These are phyloP conservation scores for Hyperoodon ampullatus DNA, from an alignment of 2,113 vertebrate genomes.

Conservation along the genomic window DNA sequence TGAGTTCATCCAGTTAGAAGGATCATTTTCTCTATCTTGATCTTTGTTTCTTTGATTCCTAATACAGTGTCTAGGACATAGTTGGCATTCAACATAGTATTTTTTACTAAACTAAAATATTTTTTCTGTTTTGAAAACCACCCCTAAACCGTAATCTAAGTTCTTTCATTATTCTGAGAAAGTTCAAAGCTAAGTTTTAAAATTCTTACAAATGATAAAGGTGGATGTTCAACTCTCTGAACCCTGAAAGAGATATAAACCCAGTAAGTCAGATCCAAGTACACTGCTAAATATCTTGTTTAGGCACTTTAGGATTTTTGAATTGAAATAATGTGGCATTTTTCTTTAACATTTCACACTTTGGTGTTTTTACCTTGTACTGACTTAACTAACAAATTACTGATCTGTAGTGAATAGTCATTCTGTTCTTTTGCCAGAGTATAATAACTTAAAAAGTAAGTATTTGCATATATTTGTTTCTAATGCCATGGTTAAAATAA, in stretches of 20 bases:
- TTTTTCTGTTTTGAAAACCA: background rate
- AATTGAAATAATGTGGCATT: background rate
- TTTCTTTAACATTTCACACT: background rate
- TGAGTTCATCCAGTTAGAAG: background rate
- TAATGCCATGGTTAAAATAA: constrained; percentile 30
- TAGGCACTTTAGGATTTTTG: background rate
- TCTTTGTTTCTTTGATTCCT: constrained; percentile 14
- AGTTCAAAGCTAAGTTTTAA: background rate
- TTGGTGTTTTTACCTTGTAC: background rate
- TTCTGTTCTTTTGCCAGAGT: background rate
- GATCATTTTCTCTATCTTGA: background rate
- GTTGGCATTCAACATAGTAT: background rate
- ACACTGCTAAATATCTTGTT: background rate
- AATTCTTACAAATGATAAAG: background rate
- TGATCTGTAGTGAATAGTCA: background rate
- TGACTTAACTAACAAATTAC: background rate
- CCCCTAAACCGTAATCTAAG: background rate
- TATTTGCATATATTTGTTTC: background rate
- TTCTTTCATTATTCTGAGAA: background rate
- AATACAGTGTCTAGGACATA: background rate
- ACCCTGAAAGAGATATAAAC: background rate
- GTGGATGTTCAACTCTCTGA: background rate
- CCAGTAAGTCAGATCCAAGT: background rate
- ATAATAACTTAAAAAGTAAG: background rate
- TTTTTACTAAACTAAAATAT: background rate